Evolutionary conservation across 2,888 invertebrate genomes (phyloP).

Genomic region (Amphiduros pacificus): DNA sequence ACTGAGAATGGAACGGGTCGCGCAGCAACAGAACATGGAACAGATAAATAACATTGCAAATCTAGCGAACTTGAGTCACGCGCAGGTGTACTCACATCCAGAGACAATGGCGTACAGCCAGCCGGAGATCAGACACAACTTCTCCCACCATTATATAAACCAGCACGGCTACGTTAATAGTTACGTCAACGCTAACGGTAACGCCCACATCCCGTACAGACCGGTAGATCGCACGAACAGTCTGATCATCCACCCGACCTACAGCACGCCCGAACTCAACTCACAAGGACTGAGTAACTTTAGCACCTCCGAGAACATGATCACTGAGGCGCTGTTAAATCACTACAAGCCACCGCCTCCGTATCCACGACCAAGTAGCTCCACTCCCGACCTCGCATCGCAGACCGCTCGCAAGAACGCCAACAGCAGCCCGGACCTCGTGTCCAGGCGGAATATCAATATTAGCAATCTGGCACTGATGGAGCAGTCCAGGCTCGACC

Average conservation of each 20-base stretch:
- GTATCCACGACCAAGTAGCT: conserved; percentile 74
- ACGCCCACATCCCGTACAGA: conserved; percentile 11
- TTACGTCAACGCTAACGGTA: conserved; percentile 2
- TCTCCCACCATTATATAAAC: neutral
- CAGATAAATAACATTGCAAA: conserved; percentile 17
- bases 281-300: conserved; percentile 40
- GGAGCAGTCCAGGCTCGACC: conserved; percentile 36
- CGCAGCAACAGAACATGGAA: conserved; percentile 20
- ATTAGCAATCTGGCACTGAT: conserved; percentile 30
- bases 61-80: conserved; percentile 24
- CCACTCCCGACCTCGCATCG: conserved; percentile 78
- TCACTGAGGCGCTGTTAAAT: conserved; percentile 62
- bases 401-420: conserved; percentile 20
- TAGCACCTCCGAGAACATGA: conserved; percentile 34
- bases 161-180: neutral
- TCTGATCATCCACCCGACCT: conserved; percentile 52
- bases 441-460: conserved; percentile 69
- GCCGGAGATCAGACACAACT: conserved; percentile 47
- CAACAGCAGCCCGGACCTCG: conserved; percentile 48
- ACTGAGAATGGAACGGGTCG: conserved; percentile 22
- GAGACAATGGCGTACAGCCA: conserved; percentile 39
- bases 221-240: conserved; percentile 41
- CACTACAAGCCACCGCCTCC: conserved; percentile 79
- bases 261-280: conserved; percentile 58
- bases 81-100: conserved; percentile 31